These are phyloP conservation scores for Thereuonema tuberculata DNA, from an alignment of 1,140 invertebrate species.

Conservation along the genomic window DNA sequence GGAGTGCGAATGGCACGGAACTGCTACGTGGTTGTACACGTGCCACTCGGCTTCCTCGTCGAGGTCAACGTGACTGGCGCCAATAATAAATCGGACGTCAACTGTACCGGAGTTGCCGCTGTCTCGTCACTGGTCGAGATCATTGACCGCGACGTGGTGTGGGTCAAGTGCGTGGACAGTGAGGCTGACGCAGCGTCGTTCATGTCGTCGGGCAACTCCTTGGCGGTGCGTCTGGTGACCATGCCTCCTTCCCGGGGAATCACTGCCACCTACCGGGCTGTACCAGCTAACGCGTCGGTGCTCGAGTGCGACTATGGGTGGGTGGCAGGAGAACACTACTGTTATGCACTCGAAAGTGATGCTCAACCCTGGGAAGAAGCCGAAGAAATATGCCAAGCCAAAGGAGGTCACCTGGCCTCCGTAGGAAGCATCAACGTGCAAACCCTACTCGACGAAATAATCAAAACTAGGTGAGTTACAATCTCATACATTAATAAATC, in stretches of 20 bases:
- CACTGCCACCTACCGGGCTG: neutral
- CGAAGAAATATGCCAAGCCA: slow-evolving; percentile 43
- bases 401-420: slow-evolving; percentile 48
- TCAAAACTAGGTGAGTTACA: slow-evolving; percentile 18
- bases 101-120: neutral
- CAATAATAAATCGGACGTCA: neutral
- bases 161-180: neutral
- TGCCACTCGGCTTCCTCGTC: neutral
- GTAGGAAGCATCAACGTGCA: slow-evolving; percentile 45
- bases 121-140: neutral
- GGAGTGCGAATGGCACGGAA: neutral
- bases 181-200: neutral
- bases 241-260: neutral
- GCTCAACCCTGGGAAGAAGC: slow-evolving; percentile 45
- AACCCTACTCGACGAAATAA: slow-evolving; percentile 19
- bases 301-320: neutral
- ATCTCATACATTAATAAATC: too few species aligned
- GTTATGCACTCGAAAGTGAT: neutral
- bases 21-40: neutral
- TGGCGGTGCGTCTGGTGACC: neutral
- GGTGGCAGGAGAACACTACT: neutral
- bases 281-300: neutral
- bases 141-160: neutral
- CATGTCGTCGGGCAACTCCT: neutral
- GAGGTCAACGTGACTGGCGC: neutral